Evolutionary conservation across 2,113 vertebrate species (phyloP).

Genomic region (Gallinago jamesoni): DNA sequence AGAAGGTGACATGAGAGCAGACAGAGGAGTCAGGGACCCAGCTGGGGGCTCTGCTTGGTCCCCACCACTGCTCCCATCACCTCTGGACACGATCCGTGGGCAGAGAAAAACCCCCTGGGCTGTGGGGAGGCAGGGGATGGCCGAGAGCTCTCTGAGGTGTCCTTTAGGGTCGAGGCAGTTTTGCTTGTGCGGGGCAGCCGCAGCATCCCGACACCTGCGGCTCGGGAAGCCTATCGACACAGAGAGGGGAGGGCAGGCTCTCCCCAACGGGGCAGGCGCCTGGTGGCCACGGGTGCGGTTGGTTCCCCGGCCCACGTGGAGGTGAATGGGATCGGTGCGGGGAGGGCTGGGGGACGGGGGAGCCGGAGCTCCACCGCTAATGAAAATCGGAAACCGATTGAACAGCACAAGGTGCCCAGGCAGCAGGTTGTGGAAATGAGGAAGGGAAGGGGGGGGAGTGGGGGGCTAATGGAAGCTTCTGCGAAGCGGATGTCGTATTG

Average conservation of each 20-base stretch:
- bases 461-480: slow-evolving; percentile 73
- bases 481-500: slow-evolving; percentile 79
- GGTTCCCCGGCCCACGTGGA: background rate
- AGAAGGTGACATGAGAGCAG: background rate
- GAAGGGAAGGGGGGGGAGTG: slow-evolving; percentile 57
- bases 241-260: background rate
- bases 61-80: background rate
- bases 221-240: background rate
- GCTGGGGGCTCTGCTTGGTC: background rate
- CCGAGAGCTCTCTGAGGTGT: background rate
- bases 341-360: slow-evolving; percentile 52
- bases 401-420: slow-evolving; percentile 77
- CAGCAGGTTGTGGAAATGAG: slow-evolving; percentile 80
- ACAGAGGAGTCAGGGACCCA: background rate
- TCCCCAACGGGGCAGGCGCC: background rate
- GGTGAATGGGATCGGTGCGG: slow-evolving; percentile 10
- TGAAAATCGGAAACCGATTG: slow-evolving; percentile 81
- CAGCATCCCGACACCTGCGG: background rate
- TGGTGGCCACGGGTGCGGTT: background rate
- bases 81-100: background rate
- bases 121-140: background rate
- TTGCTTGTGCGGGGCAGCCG: background rate
- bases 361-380: slow-evolving; percentile 65
- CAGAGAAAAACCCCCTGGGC: background rate
- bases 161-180: background rate